phyloP scores from a whole-genome alignment of 2,888 invertebrate species.

The Nephrotoma guestfalica region DNA sequence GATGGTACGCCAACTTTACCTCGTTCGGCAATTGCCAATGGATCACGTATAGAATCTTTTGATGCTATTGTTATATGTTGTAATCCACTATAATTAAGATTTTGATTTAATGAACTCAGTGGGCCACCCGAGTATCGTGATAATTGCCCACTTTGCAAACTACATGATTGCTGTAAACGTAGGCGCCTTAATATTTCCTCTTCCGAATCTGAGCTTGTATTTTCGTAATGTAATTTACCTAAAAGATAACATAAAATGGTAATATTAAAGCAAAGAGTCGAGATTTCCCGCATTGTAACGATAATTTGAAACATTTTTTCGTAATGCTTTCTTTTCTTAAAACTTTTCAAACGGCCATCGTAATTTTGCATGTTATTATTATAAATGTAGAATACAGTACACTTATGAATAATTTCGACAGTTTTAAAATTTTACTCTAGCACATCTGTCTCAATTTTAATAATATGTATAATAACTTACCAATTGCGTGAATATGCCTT shows the following conservation, averaged over 20 bases:
- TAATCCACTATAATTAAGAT: slow-evolving; percentile 20
- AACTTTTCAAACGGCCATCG: too few relatives aligned
- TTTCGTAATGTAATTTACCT: slow-evolving; percentile 28
- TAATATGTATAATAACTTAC: slow-evolving; percentile 19
- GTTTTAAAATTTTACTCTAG: too few relatives aligned
- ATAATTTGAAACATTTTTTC: too few relatives aligned
- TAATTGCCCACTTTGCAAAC: slow-evolving; percentile 28
- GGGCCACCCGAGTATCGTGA: slow-evolving; percentile 23
- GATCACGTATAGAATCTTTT: slow-evolving; percentile 23
- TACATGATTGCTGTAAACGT: slow-evolving; percentile 35
- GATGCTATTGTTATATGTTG: slow-evolving; percentile 28
- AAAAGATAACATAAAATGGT: not conserved
- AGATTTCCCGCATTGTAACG: too few relatives aligned
- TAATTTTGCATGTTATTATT: too few relatives aligned
- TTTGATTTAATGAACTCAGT: slow-evolving; percentile 25
- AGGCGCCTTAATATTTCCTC: slow-evolving; percentile 45
- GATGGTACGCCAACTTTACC: slow-evolving; percentile 32
- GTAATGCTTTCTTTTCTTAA: too few relatives aligned
- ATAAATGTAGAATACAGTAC: too few relatives aligned
- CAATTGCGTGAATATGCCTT: slow-evolving; percentile 30
- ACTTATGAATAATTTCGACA: too few relatives aligned
- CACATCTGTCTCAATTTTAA: not conserved
- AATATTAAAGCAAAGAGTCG: not conserved
- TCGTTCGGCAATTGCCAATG: slow-evolving; percentile 30
- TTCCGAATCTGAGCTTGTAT: slow-evolving; percentile 58